phyloP scores from a whole-genome alignment of 2,797 vertebrate species.

The Liparis tanakae region DNA sequence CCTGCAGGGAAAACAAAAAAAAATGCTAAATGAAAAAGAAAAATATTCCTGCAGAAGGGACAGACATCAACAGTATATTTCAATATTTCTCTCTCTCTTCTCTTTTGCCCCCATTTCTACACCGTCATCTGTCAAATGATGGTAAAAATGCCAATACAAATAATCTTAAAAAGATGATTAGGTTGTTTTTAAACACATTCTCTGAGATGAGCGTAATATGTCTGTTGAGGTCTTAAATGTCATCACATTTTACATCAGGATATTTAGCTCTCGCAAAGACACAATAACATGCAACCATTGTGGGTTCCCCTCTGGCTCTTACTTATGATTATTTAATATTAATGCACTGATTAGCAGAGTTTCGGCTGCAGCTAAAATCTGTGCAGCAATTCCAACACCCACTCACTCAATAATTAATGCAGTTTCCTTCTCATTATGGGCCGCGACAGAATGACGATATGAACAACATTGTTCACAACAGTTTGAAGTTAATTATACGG shows the following conservation, averaged over 20 bases:
- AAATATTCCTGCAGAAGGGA: neutral
- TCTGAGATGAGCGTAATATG: constrained; percentile 7
- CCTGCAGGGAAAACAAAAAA: constrained; percentile 68
- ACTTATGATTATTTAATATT: constrained; percentile 72
- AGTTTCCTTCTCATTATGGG: constrained; percentile 57
- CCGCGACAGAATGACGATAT: constrained; percentile 51
- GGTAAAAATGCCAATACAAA: neutral
- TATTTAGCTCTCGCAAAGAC: constrained; percentile 50
- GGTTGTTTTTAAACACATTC: neutral
- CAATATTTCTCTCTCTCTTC: neutral
- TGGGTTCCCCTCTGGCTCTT: constrained; percentile 57
- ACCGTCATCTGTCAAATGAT: neutral
- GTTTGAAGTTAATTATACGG: constrained; percentile 16
- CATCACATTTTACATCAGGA: constrained; percentile 30
- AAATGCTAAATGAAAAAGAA: constrained; percentile 9
- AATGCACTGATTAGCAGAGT: constrained; percentile 67
- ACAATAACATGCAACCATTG: constrained; percentile 39
- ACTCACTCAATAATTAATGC: constrained; percentile 62
- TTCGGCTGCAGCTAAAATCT: constrained; percentile 55
- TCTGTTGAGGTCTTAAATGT: constrained; percentile 25
- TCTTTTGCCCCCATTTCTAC: neutral
- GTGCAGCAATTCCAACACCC: constrained; percentile 57
- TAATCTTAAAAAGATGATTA: neutral
- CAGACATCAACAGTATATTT: neutral
- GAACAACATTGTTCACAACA: constrained; percentile 50